These are phyloP conservation scores for Oconnorella tubifera DNA, from an alignment of 2,888 invertebrate species.

Conservation along the genomic window DNA sequence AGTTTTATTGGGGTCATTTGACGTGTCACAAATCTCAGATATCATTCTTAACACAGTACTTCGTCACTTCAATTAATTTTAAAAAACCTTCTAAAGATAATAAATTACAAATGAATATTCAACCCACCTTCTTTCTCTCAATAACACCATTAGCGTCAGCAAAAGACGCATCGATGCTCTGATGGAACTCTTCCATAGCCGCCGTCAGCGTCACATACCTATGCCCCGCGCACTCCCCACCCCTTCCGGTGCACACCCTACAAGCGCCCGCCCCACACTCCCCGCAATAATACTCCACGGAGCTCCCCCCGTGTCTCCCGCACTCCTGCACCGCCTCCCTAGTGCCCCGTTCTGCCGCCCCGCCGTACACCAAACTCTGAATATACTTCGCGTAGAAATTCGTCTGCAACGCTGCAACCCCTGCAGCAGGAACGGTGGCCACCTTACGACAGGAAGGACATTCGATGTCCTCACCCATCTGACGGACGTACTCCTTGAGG, in stretches of 20 bases:
- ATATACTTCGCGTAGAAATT: conserved; percentile 40
- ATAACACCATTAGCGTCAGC: conserved; percentile 33
- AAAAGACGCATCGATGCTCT: conserved; percentile 33
- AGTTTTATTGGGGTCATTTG: too few relatives aligned
- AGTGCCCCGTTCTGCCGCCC: neutral
- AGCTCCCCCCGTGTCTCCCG: conserved; percentile 17
- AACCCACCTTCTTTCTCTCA: conserved; percentile 31
- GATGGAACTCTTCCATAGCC: conserved; percentile 33
- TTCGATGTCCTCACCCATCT: conserved; percentile 38
- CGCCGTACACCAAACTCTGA: conserved; percentile 35
- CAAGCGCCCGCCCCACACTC: conserved; percentile 12
- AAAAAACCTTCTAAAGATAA: too few relatives aligned
- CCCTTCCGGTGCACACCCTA: neutral
- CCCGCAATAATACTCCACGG: conserved; percentile 17
- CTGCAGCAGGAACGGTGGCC: conserved; percentile 37
- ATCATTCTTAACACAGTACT: too few relatives aligned
- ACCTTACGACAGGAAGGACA: conserved; percentile 38
- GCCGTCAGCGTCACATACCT: conserved; percentile 29
- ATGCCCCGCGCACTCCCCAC: conserved; percentile 18
- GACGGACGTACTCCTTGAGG: conserved; percentile 41
- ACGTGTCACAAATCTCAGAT: too few relatives aligned
- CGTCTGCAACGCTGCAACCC: conserved; percentile 38
- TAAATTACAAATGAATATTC: too few relatives aligned
- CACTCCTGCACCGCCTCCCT: conserved; percentile 19
- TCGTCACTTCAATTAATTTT: too few relatives aligned